phyloP scores from a whole-genome alignment of 2,113 vertebrate genomes.

The Siphamia tubifer region DNA sequence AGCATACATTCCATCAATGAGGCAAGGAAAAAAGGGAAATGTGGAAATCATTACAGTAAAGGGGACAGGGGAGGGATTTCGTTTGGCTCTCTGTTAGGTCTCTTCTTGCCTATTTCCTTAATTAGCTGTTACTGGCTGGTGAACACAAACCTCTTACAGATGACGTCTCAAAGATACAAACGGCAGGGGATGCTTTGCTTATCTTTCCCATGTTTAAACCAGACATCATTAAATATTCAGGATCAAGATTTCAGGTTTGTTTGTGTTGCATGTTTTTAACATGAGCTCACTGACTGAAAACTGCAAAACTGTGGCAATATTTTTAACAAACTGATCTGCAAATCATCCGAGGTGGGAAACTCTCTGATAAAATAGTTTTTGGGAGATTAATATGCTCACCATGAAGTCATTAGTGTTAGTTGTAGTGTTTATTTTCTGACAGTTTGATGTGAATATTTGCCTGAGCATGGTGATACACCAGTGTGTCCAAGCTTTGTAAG shows the following conservation, averaged over 20 bases:
- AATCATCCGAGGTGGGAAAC: background rate
- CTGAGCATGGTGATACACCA: background rate
- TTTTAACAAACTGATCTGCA: slow-evolving; percentile 41
- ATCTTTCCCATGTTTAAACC: slow-evolving; percentile 42
- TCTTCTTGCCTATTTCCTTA: slow-evolving; percentile 63
- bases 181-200: slow-evolving; percentile 6
- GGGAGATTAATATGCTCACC: slow-evolving; percentile 7
- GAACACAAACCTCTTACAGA: slow-evolving; percentile 55
- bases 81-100: slow-evolving; percentile 57
- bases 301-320: slow-evolving; percentile 18
- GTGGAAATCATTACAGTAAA: slow-evolving; percentile 76
- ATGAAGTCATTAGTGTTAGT: background rate
- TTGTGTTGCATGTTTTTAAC: slow-evolving; percentile 37
- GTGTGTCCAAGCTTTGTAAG: background rate
- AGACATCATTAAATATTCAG: too few relatives aligned
- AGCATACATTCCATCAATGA: slow-evolving; percentile 52
- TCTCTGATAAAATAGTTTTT: background rate
- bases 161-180: slow-evolving; percentile 14
- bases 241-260: slow-evolving; percentile 12
- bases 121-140: slow-evolving; percentile 57
- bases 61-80: slow-evolving; percentile 63
- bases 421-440: background rate
- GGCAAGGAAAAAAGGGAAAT: slow-evolving; percentile 57
- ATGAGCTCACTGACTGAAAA: slow-evolving; percentile 65
- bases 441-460: background rate